Percentiles rank a stretch among this genome's conserved stretches.
These are phyloP conservation scores for Pyrrhia umbra DNA, from an alignment of 2,888 invertebrate species.

Conservation along the genomic window DNA sequence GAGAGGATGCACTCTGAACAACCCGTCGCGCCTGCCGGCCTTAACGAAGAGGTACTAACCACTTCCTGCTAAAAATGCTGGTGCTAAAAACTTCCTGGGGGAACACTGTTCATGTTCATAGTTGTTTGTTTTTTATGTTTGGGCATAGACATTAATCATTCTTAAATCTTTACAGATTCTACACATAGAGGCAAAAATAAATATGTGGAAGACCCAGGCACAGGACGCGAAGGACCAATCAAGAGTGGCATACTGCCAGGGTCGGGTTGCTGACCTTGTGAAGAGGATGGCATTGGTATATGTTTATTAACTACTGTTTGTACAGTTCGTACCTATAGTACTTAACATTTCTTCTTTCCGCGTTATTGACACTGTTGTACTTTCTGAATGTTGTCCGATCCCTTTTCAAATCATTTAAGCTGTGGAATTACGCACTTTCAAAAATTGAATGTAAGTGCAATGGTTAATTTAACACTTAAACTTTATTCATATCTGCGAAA, in stretches of 20 bases:
- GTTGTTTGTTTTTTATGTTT: no score
- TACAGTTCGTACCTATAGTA: no score
- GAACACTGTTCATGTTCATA: not conserved
- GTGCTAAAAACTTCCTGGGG: not conserved
- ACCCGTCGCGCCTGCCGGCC: conserved; percentile 56
- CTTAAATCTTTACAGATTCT: conserved; percentile 71
- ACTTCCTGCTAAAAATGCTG: no score
- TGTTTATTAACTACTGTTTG: not conserved
- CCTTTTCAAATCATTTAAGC: not conserved
- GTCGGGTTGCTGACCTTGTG: conserved; percentile 67
- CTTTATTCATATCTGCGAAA: no score
- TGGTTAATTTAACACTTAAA: no score
- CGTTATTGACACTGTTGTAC: not conserved
- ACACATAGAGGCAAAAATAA: conserved; percentile 81
- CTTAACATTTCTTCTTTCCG: not conserved
- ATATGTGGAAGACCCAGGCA: conserved; percentile 80
- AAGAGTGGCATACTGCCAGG: conserved; percentile 81
- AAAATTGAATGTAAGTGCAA: not conserved
- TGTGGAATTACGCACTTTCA: not conserved
- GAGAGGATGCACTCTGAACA: conserved; percentile 63
- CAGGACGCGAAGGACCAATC: conserved; percentile 78
- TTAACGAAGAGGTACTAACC: conserved; percentile 68
- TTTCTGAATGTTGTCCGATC: not conserved
- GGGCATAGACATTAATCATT: not conserved
- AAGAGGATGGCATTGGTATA: conserved; percentile 76